Evolutionary conservation across 2,888 invertebrate genomes (phyloP).

Genomic region (Rhagonycha fulva): DNA sequence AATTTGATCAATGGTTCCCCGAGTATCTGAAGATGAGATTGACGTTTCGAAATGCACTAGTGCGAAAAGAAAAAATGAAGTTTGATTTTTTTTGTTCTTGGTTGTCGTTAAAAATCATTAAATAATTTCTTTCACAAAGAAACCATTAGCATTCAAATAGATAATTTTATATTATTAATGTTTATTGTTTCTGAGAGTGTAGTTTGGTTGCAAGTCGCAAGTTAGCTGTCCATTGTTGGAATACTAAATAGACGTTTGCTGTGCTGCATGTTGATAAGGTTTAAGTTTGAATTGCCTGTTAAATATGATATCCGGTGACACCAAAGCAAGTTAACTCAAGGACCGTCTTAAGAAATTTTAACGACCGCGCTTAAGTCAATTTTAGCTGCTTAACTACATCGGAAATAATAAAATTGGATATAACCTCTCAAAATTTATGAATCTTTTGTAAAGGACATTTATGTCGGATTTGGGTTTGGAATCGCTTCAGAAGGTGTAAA

Average conservation of each 20-base stretch:
- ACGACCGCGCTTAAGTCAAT: conserved; percentile 16
- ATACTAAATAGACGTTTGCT: conserved; percentile 39
- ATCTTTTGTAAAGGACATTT: conserved; percentile 7
- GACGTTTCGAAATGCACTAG: neutral
- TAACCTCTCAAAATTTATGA: conserved; percentile 14
- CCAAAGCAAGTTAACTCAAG: conserved; percentile 32
- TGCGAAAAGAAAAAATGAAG: neutral
- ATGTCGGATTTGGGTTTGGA: neutral
- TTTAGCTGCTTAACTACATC: neutral
- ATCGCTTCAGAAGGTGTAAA: neutral
- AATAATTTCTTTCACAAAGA: neutral
- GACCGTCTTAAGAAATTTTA: conserved; percentile 30
- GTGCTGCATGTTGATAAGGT: conserved; percentile 39
- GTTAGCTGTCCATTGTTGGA: conserved; percentile 30
- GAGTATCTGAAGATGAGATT: neutral
- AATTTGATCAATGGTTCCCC: no score
- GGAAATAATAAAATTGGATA: neutral
- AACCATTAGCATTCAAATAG: conserved; percentile 30
- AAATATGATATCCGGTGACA: conserved; percentile 43
- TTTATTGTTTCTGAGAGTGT: conserved; percentile 37
- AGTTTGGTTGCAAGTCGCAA: conserved; percentile 34
- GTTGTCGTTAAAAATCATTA: neutral
- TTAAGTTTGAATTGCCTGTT: conserved; percentile 42
- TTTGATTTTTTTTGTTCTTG: neutral
- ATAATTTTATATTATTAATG: conserved; percentile 28